phyloP scores from a whole-genome alignment of 2,113 vertebrate species.

The Anser brachyrhynchus region DNA sequence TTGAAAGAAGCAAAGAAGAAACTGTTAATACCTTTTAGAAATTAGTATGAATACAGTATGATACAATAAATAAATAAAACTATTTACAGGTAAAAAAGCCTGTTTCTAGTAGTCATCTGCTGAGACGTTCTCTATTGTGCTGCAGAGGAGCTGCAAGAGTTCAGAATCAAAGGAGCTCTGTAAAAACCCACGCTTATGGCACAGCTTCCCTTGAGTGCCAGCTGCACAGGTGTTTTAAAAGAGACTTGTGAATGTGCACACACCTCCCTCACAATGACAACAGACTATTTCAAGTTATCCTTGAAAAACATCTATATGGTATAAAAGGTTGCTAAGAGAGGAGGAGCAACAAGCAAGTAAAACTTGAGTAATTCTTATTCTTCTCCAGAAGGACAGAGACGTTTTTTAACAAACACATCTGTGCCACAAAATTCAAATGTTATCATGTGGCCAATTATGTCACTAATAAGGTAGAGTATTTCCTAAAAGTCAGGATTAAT shows the following conservation, averaged over 20 bases:
- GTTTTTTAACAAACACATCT: constrained; percentile 3
- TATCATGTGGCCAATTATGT: background rate
- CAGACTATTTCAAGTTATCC: background rate
- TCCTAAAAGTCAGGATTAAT: constrained; percentile 38
- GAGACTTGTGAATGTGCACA: background rate
- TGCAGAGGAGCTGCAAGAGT: background rate
- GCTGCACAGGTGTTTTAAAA: constrained; percentile 5
- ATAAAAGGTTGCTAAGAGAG: background rate
- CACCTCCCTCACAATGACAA: background rate
- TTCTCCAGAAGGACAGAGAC: background rate
- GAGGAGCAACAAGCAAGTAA: background rate
- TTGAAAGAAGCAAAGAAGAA: background rate
- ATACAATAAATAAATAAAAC: background rate
- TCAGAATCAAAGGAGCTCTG: background rate
- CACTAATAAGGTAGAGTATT: background rate
- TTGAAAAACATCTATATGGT: background rate
- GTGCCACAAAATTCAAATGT: constrained; percentile 1
- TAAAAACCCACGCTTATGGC: background rate
- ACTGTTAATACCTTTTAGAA: background rate
- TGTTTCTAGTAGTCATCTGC: background rate
- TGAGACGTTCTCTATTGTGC: background rate
- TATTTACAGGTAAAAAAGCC: background rate
- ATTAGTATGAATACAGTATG: background rate
- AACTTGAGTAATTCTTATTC: background rate
- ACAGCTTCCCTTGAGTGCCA: background rate